Percentiles rank a stretch among this genome's conserved stretches.
phyloP scores from a whole-genome alignment of 2,797 vertebrate species.

The Tiaroga cobitis region DNA sequence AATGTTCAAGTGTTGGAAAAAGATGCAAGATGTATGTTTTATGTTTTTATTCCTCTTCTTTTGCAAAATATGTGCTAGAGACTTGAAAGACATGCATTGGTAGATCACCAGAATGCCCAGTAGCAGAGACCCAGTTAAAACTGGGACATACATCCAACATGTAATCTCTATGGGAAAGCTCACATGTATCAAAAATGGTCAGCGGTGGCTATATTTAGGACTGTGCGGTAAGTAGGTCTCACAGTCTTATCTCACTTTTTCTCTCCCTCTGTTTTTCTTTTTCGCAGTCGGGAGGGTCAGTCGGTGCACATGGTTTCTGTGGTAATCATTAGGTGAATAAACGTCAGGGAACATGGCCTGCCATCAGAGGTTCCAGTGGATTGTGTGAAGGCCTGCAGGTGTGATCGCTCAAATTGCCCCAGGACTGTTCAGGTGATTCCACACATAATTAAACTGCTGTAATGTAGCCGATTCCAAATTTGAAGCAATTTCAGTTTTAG shows the following conservation, averaged over 20 bases:
- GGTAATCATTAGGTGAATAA: constrained; percentile 51
- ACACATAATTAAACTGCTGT: background rate
- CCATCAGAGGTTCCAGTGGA: constrained; percentile 4
- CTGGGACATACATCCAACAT: constrained; percentile 54
- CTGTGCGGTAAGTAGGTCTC: constrained; percentile 58
- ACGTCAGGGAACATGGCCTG: constrained; percentile 20
- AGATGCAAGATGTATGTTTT: background rate
- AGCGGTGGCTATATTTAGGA: constrained; percentile 58
- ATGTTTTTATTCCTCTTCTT: background rate
- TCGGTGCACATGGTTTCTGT: constrained; percentile 12
- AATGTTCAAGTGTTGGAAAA: background rate
- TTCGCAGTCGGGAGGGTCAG: constrained; percentile 16
- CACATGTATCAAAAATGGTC: constrained; percentile 56
- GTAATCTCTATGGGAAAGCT: constrained; percentile 63
- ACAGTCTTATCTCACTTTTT: constrained; percentile 44
- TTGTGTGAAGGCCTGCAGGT: constrained; percentile 23
- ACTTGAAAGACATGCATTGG: constrained; percentile 8
- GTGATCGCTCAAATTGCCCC: background rate
- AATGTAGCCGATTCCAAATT: constrained; percentile 7
- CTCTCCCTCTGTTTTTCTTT: background rate
- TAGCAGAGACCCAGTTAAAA: constrained; percentile 59
- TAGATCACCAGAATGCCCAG: constrained; percentile 42
- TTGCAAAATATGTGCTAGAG: background rate
- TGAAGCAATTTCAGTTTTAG: background rate
- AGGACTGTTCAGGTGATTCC: constrained; percentile 1